These are phyloP conservation scores for Aphelinus certus DNA, from an alignment of 1,140 invertebrate genomes.

Conservation along the genomic window DNA sequence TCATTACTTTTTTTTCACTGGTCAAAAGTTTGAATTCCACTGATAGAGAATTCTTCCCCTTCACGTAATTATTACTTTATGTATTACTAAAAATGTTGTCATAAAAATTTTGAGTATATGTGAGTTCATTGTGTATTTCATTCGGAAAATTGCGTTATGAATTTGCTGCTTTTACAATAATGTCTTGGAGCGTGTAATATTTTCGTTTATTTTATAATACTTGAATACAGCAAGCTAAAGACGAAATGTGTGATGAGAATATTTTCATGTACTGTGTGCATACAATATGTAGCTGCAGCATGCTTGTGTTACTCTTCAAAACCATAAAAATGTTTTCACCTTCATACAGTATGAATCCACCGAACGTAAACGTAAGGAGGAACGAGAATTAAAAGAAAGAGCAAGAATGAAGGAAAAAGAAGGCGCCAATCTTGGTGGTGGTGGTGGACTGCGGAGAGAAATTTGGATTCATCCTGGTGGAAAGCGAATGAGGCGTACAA, in stretches of 20 bases:
- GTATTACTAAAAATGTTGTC: no score
- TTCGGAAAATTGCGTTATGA: no score
- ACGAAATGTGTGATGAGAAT: slow-evolving; percentile 18
- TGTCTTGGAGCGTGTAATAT: no score
- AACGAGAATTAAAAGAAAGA: slow-evolving; percentile 68
- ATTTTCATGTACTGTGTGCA: slow-evolving; percentile 33
- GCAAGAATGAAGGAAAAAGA: slow-evolving; percentile 71
- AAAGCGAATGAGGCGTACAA: slow-evolving; percentile 72
- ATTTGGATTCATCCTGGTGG: slow-evolving; percentile 86
- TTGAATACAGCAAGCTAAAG: no score
- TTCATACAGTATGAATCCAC: slow-evolving; percentile 78
- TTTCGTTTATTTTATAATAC: no score
- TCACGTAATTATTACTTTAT: no score
- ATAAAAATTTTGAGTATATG: no score
- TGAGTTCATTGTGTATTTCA: no score
- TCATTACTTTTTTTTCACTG: no score
- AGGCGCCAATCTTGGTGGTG: slow-evolving; percentile 60
- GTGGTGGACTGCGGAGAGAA: slow-evolving; percentile 72
- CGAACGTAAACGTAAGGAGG: slow-evolving; percentile 78
- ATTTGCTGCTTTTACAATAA: no score
- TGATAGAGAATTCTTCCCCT: no score
- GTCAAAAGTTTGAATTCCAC: no score
- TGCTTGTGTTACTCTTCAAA: background rate
- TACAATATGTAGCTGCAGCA: slow-evolving; percentile 32
- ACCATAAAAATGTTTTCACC: slow-evolving; percentile 32